These are phyloP conservation scores for Megalopta genalis DNA, from an alignment of 1,140 invertebrate species.

Conservation along the genomic window DNA sequence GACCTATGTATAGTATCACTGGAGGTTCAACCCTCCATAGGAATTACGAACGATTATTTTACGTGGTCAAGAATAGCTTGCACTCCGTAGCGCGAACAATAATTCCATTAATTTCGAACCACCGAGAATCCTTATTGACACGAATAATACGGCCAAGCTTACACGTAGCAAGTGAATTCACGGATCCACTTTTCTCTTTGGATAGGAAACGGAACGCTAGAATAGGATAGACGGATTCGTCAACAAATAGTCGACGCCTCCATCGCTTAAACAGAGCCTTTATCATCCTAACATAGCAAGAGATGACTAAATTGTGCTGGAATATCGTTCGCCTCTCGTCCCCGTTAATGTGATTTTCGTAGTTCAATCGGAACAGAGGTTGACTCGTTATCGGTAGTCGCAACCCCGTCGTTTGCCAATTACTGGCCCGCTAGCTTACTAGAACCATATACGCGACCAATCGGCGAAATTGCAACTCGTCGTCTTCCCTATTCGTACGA, in stretches of 20 bases:
- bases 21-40: too few species aligned
- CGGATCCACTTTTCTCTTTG: not conserved
- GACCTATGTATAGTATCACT: too few species aligned
- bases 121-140: not conserved
- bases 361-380: slow-evolving; percentile 40
- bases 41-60: not conserved
- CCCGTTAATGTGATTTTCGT: slow-evolving; percentile 36
- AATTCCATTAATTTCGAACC: not conserved
- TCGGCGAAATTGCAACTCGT: slow-evolving; percentile 27
- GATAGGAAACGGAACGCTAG: not conserved
- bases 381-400: slow-evolving; percentile 41
- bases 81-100: not conserved
- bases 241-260: not conserved
- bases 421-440: slow-evolving; percentile 34
- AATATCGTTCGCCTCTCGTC: slow-evolving; percentile 24
- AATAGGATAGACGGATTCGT: not conserved
- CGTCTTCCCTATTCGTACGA: not conserved
- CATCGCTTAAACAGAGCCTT: not conserved
- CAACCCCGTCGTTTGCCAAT: slow-evolving; percentile 39
- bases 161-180: not conserved
- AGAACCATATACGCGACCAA: not conserved
- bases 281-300: not conserved
- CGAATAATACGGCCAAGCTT: not conserved
- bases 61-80: too few species aligned
- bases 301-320: slow-evolving; percentile 37